These are phyloP conservation scores for Aromia moschata DNA, from an alignment of 2,888 invertebrate species.

Conservation along the genomic window DNA sequence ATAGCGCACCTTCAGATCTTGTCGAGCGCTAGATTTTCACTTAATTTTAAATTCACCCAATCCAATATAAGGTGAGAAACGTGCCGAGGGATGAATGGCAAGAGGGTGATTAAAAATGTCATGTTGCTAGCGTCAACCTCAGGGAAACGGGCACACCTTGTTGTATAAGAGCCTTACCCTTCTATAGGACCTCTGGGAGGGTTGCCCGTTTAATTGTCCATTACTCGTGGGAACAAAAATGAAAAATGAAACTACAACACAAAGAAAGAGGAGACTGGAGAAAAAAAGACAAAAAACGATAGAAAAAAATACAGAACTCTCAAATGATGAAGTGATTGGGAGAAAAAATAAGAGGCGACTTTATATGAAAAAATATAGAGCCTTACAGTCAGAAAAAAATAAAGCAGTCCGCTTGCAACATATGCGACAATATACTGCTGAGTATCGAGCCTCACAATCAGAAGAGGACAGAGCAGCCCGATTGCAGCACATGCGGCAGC, in stretches of 20 bases:
- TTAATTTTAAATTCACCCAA: too few species aligned
- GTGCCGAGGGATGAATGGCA: too few species aligned
- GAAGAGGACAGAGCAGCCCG: not conserved
- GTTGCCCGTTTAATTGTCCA: not conserved
- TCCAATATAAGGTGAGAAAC: too few species aligned
- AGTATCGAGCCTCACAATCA: too few species aligned
- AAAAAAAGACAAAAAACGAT: not conserved
- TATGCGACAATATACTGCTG: not conserved
- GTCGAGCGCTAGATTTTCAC: too few species aligned
- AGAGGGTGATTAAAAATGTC: too few species aligned
- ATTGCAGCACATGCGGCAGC: not conserved
- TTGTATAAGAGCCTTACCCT: too few species aligned
- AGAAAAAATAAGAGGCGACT: not conserved
- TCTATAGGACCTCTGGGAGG: too few species aligned
- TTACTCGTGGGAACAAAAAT: not conserved
- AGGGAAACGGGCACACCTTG: too few species aligned
- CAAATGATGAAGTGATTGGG: not conserved
- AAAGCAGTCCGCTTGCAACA: not conserved
- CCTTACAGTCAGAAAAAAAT: not conserved
- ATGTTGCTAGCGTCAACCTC: too few species aligned
- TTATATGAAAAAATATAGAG: not conserved
- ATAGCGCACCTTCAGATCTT: too few species aligned
- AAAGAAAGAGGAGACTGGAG: not conserved
- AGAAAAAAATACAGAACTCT: not conserved
- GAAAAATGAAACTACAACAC: not conserved